Conservation (phyloP, 2,113 vertebrate species). For the Phycodurus eques region DNA sequence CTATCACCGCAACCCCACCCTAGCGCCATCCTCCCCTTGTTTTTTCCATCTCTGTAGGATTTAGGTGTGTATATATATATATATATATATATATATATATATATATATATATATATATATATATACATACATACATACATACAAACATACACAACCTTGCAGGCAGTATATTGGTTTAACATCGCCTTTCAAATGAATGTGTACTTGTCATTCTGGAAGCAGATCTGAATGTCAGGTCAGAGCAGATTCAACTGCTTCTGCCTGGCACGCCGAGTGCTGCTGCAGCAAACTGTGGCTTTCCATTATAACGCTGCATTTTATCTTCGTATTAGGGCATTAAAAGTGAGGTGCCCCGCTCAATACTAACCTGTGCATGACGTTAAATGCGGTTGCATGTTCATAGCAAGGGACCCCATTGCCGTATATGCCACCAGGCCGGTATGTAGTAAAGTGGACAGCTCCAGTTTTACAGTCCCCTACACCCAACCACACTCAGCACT, state of each 20-base stretch:
- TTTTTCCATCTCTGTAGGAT: constrained; percentile 50
- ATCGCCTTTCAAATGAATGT: constrained; percentile 26
- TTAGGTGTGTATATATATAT: constrained; percentile 16
- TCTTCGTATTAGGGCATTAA: constrained; percentile 4
- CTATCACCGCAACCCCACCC: neutral
- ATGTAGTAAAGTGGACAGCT: neutral
- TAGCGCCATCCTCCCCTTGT: constrained; percentile 30
- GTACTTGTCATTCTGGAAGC: constrained; percentile 57
- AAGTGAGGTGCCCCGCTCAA: neutral
- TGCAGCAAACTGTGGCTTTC: constrained; percentile 22
- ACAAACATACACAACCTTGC: constrained; percentile 38
- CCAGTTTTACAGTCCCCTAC: neutral
- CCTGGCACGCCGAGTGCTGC: constrained; percentile 20
- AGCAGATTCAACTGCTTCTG: constrained; percentile 40
- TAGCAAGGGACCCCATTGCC: neutral
- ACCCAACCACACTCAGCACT: constrained; percentile 7
- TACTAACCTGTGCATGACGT: neutral
- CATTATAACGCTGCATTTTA: constrained; percentile 1
- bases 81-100: too few relatives aligned
- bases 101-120: too few relatives aligned
- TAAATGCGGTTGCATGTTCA: neutral
- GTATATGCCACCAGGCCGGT: neutral
- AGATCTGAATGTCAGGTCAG: constrained; percentile 37
- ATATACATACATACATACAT: too few relatives aligned
- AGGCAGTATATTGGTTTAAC: constrained; percentile 46